Conservation (phyloP, 2,797 vertebrate species). For the Eulemur albifrons region DNA sequence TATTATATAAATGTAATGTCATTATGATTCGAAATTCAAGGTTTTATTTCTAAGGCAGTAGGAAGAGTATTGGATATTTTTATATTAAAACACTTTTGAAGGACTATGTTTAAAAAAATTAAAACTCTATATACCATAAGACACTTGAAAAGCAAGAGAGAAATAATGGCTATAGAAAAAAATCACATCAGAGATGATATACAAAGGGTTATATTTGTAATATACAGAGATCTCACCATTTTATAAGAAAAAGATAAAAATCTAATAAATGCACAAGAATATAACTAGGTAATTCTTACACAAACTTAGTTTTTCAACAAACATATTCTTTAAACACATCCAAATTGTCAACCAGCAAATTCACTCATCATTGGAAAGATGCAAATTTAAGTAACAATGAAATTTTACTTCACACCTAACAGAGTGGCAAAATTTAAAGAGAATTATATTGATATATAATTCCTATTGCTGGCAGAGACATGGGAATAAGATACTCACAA, state of each 20-base stretch:
- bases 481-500: background rate
- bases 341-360: constrained; percentile 29
- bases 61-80: background rate
- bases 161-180: background rate
- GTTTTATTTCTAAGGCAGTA: background rate
- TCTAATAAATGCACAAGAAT: background rate
- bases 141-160: background rate
- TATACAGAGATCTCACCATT: background rate
- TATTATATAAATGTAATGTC: background rate
- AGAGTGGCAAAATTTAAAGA: constrained; percentile 20
- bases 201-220: background rate
- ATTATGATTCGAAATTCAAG: background rate
- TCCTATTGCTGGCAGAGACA: background rate
- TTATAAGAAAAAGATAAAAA: background rate
- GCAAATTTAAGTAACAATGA: constrained; percentile 34
- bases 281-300: background rate
- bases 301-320: background rate
- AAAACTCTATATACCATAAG: background rate
- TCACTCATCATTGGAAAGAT: background rate
- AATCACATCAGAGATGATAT: background rate
- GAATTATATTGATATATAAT: background rate
- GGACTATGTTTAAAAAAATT: background rate
- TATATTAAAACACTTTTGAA: background rate
- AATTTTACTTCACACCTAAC: background rate
- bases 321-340: constrained; percentile 34